phyloP scores from a whole-genome alignment of 2,888 invertebrate species.

The Meta bourneti region DNA sequence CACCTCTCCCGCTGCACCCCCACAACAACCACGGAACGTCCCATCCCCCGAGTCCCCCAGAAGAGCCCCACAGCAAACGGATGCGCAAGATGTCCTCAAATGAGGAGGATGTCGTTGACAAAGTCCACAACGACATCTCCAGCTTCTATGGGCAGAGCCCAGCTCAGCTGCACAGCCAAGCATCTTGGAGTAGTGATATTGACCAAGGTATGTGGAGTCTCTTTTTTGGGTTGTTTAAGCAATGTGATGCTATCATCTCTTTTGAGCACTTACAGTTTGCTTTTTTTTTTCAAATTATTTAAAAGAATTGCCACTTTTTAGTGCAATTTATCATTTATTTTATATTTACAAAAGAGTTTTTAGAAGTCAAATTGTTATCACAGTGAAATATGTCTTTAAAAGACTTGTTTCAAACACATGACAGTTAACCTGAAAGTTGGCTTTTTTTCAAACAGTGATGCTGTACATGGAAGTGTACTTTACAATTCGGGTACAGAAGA shows the following conservation, averaged over 20 bases:
- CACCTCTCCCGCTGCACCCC: slow-evolving; percentile 51
- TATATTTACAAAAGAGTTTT: no score
- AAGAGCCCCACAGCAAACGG: slow-evolving; percentile 83
- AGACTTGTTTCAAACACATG: no score
- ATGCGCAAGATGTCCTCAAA: slow-evolving; percentile 83
- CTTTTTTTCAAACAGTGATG: no score
- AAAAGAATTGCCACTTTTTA: no score
- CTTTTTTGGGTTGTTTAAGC: background rate
- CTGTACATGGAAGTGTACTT: no score
- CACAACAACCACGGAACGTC: slow-evolving; percentile 50
- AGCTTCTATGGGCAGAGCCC: slow-evolving; percentile 83
- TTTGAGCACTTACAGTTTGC: background rate
- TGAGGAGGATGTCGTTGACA: slow-evolving; percentile 83
- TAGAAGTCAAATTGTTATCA: no score
- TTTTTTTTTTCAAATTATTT: no score
- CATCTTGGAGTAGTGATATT: slow-evolving; percentile 83
- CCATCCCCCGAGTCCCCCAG: slow-evolving; percentile 81
- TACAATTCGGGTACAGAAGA: no score
- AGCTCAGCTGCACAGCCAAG: slow-evolving; percentile 82
- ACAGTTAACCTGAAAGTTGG: no score
- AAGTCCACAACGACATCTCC: slow-evolving; percentile 78
- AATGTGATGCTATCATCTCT: background rate
- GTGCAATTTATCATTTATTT: no score
- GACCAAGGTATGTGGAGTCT: slow-evolving; percentile 81
- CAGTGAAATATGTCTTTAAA: no score